phyloP scores from a whole-genome alignment of 1,140 invertebrate species.

The Bombus huntii region DNA sequence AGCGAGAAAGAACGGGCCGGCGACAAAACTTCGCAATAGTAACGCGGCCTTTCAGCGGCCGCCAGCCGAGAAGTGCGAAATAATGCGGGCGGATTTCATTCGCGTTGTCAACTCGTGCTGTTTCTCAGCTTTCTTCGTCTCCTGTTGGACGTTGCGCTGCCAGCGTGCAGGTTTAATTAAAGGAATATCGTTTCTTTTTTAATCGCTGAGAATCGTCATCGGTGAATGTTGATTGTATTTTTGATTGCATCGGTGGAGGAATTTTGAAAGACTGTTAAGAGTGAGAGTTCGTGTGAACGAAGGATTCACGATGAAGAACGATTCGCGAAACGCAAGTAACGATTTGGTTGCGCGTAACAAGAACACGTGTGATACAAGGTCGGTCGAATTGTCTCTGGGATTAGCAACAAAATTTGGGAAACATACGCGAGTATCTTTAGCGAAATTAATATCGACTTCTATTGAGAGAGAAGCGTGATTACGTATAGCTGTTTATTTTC shows the following conservation, averaged over 20 bases:
- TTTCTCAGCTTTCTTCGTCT: background rate
- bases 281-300: too few relatives aligned
- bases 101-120: background rate
- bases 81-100: background rate
- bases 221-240: background rate
- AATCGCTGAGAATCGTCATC: background rate
- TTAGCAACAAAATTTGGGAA: too few relatives aligned
- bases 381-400: too few relatives aligned
- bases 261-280: background rate
- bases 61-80: background rate
- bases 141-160: background rate
- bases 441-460: too few relatives aligned
- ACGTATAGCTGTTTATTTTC: too few relatives aligned
- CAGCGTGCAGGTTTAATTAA: background rate
- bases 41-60: constrained; percentile 7
- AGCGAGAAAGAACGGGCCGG: background rate
- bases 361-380: too few relatives aligned
- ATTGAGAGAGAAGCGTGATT: too few relatives aligned
- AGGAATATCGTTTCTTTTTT: background rate
- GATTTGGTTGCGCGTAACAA: too few relatives aligned
- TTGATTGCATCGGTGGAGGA: background rate
- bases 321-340: too few relatives aligned
- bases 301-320: too few relatives aligned
- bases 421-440: too few relatives aligned
- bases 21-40: background rate